Base-by-base conservation (phyloP, 2,113 vertebrate species). In the Tychaedon coryphoeus region DNA sequence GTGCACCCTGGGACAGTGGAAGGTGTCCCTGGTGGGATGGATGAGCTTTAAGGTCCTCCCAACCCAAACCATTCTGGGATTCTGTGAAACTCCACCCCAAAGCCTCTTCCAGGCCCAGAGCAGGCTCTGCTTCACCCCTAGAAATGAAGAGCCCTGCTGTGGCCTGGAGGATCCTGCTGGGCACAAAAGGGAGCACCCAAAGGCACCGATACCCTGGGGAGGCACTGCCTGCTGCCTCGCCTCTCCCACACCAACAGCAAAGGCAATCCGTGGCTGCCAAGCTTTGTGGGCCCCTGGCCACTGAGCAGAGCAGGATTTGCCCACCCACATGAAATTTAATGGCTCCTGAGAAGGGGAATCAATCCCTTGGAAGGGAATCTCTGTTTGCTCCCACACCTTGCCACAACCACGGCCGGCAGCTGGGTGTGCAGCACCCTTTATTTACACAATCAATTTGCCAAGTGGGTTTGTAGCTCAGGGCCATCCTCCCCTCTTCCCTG, bases 381-480 rank as follows among this genome's bases (percentile, higher is more conserved):
- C 91, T 91, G 91, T 92, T 94, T 97, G 94, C 65, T 95, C 92
- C 88, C 6, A 7, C 56, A 43, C 75, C 86, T 77, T 57, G 92
- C 92, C 90, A 61, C 2, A 24, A 79, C 47, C 94, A 73, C 24
- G 28, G 48, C 85, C 56, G 26, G 93, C 93, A 95, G 95, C 92
- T 90, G 95, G 56, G 56, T 83, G 90, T 94, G 93, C 95, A 95
- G 93, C 94, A 88, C 95, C 94, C 71, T 86, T 93, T 90, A 93
- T 96, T 95, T 88, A 88, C 88, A 92, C 73, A 48, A 90, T 84
- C 83, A 81, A 96, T 94, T 92, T 93, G 92, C 95, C 90, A 92
- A 90, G 82, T 12, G 60, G 93, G 92, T 93, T 93, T 94, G 88
- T 53, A 95, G 95, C 96, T 95, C 79, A 62, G 95, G 93, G 94